Evolutionary conservation across 2,797 vertebrate species (phyloP).

Genomic region (Poeciliopsis gracilis): DNA sequence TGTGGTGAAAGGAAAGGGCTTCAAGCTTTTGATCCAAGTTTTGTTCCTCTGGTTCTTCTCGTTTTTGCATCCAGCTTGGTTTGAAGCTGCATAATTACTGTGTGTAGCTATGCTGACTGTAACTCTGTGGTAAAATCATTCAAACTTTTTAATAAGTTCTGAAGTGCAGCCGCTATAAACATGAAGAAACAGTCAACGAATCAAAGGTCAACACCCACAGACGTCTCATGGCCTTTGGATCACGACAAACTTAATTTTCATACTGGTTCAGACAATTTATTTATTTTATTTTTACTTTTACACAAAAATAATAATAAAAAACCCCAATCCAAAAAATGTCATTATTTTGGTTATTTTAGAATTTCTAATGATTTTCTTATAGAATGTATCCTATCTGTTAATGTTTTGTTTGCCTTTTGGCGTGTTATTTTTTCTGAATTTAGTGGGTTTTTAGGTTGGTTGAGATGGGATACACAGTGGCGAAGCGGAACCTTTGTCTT

Average conservation of each 20-base stretch:
- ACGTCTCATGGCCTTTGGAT: not conserved
- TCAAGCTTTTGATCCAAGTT: slow-evolving; percentile 34
- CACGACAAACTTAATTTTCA: not conserved
- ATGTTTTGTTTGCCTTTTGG: no score
- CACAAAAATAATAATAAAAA: no score
- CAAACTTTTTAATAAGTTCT: not conserved
- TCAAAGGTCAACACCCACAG: not conserved
- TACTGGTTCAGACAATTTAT: not conserved
- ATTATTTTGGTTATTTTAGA: no score
- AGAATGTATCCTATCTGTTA: no score
- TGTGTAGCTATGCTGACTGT: no score
- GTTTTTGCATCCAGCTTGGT: not conserved
- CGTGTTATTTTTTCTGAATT: no score
- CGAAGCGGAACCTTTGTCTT: no score
- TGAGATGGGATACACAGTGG: no score
- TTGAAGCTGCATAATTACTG: not conserved
- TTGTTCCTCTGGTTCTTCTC: not conserved
- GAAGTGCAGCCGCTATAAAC: not conserved
- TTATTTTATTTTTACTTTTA: no score
- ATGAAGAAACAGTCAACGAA: not conserved
- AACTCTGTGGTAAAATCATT: not conserved
- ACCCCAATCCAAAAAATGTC: no score
- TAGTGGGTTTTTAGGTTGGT: no score
- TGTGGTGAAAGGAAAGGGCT: slow-evolving; percentile 35
- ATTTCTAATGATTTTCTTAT: no score